Percentiles rank a stretch among this genome's conserved stretches.
phyloP scores from a whole-genome alignment of 1,140 invertebrate species.

The Bactericera cockerelli region DNA sequence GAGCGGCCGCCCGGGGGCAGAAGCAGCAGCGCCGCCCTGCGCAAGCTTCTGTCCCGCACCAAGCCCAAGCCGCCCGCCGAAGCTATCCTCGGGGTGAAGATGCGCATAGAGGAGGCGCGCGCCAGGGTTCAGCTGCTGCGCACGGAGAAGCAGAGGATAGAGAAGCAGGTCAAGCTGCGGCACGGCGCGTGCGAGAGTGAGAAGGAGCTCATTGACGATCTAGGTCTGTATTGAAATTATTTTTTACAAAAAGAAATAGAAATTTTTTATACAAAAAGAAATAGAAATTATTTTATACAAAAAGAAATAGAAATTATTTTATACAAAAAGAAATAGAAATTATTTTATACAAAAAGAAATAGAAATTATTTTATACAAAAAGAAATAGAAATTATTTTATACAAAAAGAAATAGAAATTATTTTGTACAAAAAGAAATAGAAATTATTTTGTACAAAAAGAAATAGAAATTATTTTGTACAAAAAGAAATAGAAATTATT shows the following conservation, averaged over 20 bases:
- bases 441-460: too few species aligned
- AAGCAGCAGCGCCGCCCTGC: conserved; percentile 20
- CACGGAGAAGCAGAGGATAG: conserved; percentile 37
- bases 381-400: too few species aligned
- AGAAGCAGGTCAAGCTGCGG: conserved; percentile 24
- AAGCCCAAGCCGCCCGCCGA: conserved; percentile 18
- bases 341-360: too few species aligned
- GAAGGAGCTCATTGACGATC: conserved; percentile 33
- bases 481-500: too few species aligned
- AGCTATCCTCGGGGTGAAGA: conserved; percentile 23
- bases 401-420: too few species aligned
- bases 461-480: too few species aligned
- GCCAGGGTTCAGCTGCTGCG: conserved; percentile 38
- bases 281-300: too few species aligned
- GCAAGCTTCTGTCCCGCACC: conserved; percentile 22
- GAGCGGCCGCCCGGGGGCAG: conserved; percentile 11
- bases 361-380: too few species aligned
- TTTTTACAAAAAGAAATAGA: conserved; percentile 10
- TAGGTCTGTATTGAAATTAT: conserved; percentile 28
- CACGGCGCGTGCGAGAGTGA: conserved; percentile 17
- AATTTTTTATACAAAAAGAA: too few species aligned
- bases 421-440: too few species aligned
- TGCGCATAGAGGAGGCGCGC: conserved; percentile 39
- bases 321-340: too few species aligned
- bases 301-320: too few species aligned